Conservation (phyloP, 1,140 invertebrate genomes). For the Zaprionus inermis region DNA sequence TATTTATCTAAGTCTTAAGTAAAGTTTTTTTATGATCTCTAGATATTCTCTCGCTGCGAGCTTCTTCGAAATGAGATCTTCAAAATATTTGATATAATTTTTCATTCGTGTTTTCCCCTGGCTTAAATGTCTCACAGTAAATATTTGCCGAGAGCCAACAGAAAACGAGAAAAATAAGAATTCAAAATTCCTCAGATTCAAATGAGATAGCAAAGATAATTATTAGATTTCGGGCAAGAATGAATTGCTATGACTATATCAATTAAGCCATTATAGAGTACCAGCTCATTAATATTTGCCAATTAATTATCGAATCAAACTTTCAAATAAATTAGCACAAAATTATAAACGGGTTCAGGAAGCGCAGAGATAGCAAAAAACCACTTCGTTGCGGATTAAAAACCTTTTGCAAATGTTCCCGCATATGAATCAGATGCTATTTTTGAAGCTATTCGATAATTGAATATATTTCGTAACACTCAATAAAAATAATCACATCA, state of each 20-base stretch:
- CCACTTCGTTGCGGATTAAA: constrained; percentile 17
- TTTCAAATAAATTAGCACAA: constrained; percentile 76
- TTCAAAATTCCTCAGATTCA: neutral
- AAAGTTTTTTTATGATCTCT: neutral
- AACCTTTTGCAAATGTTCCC: constrained; percentile 53
- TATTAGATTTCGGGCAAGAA: constrained; percentile 11
- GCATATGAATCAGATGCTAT: constrained; percentile 59
- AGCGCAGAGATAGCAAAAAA: constrained; percentile 18
- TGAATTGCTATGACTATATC: constrained; percentile 8
- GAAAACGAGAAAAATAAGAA: neutral
- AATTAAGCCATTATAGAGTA: constrained; percentile 31
- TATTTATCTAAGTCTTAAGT: neutral
- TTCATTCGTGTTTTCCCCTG: neutral
- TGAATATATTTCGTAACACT: constrained; percentile 45
- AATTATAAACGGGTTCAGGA: constrained; percentile 75
- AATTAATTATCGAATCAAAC: constrained; percentile 67
- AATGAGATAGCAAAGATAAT: neutral
- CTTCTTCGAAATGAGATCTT: neutral
- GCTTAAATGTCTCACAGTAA: neutral
- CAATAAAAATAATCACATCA: constrained; percentile 40
- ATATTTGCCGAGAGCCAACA: neutral
- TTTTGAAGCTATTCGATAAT: constrained; percentile 48
- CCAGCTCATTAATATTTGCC: constrained; percentile 38
- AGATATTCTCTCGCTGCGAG: neutral
- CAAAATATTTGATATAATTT: constrained; percentile 2